These are phyloP conservation scores for Hyaena hyaena DNA, from an alignment of 2,113 vertebrate genomes.

Conservation along the genomic window DNA sequence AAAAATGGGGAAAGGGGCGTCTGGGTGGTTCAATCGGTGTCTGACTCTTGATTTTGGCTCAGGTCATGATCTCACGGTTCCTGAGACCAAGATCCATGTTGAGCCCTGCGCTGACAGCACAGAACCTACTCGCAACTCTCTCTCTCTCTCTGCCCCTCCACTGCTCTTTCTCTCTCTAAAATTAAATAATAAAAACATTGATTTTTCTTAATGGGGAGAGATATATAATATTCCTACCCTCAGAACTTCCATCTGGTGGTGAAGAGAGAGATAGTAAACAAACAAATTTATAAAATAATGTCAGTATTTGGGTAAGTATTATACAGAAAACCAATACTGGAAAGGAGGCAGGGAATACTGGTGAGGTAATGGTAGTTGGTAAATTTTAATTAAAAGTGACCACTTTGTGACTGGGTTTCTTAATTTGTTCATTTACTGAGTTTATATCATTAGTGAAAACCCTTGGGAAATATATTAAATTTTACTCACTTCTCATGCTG, in stretches of 20 bases:
- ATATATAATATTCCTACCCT: neutral
- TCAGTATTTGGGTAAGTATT: neutral
- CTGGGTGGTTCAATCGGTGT: too few species aligned
- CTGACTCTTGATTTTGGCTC: too few species aligned
- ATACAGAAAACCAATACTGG: neutral
- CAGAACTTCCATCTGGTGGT: neutral
- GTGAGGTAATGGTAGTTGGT: neutral
- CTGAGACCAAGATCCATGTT: too few species aligned
- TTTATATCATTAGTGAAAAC: constrained; percentile 49
- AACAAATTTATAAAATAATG: neutral
- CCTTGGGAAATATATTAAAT: constrained; percentile 58
- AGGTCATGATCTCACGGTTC: too few species aligned
- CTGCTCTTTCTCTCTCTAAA: too few species aligned
- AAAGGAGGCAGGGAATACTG: neutral
- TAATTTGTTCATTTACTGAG: constrained; percentile 47
- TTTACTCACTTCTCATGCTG: constrained; percentile 70
- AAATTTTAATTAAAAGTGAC: constrained; percentile 63
- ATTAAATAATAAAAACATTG: too few species aligned
- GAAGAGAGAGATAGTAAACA: neutral
- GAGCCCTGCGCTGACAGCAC: too few species aligned
- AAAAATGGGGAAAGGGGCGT: neutral
- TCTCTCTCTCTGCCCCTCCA: too few species aligned
- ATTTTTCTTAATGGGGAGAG: neutral
- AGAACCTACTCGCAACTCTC: too few species aligned
- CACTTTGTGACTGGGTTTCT: neutral